These are phyloP conservation scores for Myotis pilosus DNA, from an alignment of 2,797 vertebrate species.

Conservation along the genomic window DNA sequence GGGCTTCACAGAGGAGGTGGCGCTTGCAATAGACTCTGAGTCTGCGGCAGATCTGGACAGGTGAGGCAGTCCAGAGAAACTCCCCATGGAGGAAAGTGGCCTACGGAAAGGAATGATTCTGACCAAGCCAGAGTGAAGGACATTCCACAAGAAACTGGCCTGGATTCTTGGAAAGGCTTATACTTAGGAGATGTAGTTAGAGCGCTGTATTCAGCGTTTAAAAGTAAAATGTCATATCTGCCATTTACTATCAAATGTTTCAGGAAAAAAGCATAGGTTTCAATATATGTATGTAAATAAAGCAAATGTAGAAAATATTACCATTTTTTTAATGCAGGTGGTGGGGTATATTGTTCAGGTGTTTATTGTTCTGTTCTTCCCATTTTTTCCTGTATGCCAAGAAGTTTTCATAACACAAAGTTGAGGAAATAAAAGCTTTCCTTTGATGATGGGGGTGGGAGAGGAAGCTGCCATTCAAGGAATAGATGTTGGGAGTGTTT, in stretches of 20 bases:
- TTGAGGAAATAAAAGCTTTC: conserved; percentile 25
- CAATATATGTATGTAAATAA: not conserved
- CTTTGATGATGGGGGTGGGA: not conserved
- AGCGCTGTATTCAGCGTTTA: not conserved
- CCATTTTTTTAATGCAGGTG: not conserved
- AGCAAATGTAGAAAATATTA: not conserved
- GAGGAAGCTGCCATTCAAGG: conserved; percentile 3
- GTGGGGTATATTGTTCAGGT: not conserved
- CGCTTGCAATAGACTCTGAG: not conserved
- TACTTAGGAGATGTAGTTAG: not conserved
- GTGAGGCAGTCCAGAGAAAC: not conserved
- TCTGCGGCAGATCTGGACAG: not conserved
- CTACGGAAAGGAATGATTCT: not conserved
- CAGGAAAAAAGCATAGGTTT: not conserved
- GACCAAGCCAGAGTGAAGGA: not conserved
- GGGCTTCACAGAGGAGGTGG: not conserved
- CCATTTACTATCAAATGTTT: conserved; percentile 26
- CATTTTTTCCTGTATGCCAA: not conserved
- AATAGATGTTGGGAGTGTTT: not conserved
- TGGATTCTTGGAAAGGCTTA: not conserved
- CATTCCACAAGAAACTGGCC: not conserved
- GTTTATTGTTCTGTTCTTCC: not conserved
- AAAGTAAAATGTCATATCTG: not conserved
- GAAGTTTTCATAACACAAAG: not conserved
- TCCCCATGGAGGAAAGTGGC: not conserved